Evolutionary conservation across 2,113 vertebrate genomes (phyloP), one percentile per base, ranked within the genome.

Genomic region (Corythaeola cristata): DNA sequence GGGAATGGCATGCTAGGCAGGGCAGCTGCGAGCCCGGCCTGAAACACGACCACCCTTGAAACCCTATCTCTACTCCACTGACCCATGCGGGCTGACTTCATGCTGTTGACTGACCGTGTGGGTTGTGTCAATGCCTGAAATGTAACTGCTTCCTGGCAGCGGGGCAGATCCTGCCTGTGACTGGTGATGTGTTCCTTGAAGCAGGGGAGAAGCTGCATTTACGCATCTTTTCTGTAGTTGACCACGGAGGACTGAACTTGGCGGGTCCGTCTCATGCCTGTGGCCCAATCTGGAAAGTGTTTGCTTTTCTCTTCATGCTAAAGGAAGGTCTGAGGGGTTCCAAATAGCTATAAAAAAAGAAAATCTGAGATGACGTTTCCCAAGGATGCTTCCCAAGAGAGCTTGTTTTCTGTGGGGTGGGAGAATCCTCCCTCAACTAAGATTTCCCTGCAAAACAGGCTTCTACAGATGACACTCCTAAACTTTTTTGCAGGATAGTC

Each of bases 41-140:
- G 98, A 98, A 98, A 98, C 91, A 96, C 35, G 94, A 99, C 96
- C 98, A 95, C 75, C 74, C 59, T 88, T 95, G 98, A 98, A 98
- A 98, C 95, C 85, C 92, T 89, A 97, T 96, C 98, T 92, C 60
- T 88, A 81, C 92, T 79, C 89, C 88, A 83, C 72, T 91, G 94
- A 82, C 91, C 90, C 27, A 9, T 66, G 93, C 84, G 35, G 84
- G 58, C 92, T 89, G 89, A 79, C 84, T 91, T 97, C 95, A 83
- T 33, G 5, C 87, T 83, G 77, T 39, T 66, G 66, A 74, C 86
- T 89, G 92, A 77, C 86, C 9, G 9, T 26, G 50, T 9, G 14
- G 90, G 69, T 62, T 91, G 84, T 3, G 6, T 73, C 92, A 79
- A 2, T 69, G 86, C 86, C 85, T 85, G 93, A 95, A 96, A 91